A percentile compares a stretch with the other conserved stretches of the same genome.
Evolutionary conservation across 2,888 invertebrate genomes (phyloP).

Genomic region (Cotesia congregata): DNA sequence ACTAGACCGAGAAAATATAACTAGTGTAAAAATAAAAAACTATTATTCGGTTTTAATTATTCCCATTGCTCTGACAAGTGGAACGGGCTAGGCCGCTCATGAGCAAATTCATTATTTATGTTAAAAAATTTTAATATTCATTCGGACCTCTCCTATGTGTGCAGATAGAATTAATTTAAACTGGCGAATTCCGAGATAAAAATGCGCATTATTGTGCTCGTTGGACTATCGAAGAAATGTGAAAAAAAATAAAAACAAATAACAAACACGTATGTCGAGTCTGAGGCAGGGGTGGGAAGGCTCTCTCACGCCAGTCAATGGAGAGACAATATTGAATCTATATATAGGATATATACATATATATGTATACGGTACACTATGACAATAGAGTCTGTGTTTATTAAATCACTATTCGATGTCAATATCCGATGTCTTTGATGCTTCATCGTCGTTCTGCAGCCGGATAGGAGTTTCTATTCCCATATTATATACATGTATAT

Average conservation of each 20-base stretch:
- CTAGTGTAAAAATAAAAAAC: no score
- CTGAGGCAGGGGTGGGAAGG: neutral
- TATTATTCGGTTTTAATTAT: no score
- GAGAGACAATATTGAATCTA: constrained; percentile 27
- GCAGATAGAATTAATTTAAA: neutral
- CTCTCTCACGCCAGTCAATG: neutral
- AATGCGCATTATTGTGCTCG: neutral
- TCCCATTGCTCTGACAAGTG: no score
- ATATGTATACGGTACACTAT: neutral
- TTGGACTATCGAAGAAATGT: neutral
- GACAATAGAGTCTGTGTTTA: constrained; percentile 22
- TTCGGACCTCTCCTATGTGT: no score
- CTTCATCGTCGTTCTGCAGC: neutral
- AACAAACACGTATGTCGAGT: neutral
- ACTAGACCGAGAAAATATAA: no score
- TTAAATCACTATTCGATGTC: constrained; percentile 21
- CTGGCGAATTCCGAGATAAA: neutral
- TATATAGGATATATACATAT: constrained; percentile 9
- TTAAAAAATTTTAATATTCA: no score
- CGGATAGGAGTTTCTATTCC: neutral
- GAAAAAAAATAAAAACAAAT: neutral
- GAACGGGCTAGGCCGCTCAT: no score
- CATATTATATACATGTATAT: neutral
- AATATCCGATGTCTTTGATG: constrained; percentile 19
- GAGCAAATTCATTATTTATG: no score